Evolutionary conservation across 1,140 invertebrate species (phyloP).

Genomic region (Tenebrio molitor): DNA sequence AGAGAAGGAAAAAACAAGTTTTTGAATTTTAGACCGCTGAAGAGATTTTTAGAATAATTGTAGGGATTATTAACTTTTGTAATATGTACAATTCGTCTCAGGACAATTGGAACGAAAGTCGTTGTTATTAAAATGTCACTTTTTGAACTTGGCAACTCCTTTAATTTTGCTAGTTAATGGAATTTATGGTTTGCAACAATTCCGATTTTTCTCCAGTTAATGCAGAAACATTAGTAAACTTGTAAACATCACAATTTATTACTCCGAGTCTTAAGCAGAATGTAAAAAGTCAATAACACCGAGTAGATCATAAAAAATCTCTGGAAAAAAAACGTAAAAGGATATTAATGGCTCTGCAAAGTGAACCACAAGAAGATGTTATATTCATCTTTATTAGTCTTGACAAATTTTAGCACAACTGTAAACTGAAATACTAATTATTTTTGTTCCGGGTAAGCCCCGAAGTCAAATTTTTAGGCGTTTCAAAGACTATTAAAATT

Average conservation of each 20-base stretch:
- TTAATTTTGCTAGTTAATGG: too few species aligned
- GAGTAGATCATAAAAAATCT: constrained; percentile 27
- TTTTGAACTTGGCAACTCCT: too few species aligned
- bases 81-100: too few species aligned
- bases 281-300: constrained; percentile 22
- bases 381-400: constrained; percentile 26
- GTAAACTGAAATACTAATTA: constrained; percentile 31
- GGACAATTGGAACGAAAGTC: too few species aligned
- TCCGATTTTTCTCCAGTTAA: too few species aligned
- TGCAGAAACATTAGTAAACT: constrained; percentile 15
- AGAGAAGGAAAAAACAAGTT: too few species aligned
- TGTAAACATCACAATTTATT: constrained; percentile 36
- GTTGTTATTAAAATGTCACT: too few species aligned
- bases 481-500: constrained; percentile 14
- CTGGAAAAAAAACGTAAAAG: constrained; percentile 30
- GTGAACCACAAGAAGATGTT: constrained; percentile 22
- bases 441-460: constrained; percentile 10
- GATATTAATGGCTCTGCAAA: constrained; percentile 17
- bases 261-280: constrained; percentile 16
- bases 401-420: constrained; percentile 11
- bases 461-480: constrained; percentile 20
- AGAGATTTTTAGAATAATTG: too few species aligned
- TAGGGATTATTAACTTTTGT: too few species aligned
- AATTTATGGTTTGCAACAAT: too few species aligned
- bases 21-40: too few species aligned